phyloP scores from a whole-genome alignment of 2,888 invertebrate genomes.

The Cryptocephalus moraei region DNA sequence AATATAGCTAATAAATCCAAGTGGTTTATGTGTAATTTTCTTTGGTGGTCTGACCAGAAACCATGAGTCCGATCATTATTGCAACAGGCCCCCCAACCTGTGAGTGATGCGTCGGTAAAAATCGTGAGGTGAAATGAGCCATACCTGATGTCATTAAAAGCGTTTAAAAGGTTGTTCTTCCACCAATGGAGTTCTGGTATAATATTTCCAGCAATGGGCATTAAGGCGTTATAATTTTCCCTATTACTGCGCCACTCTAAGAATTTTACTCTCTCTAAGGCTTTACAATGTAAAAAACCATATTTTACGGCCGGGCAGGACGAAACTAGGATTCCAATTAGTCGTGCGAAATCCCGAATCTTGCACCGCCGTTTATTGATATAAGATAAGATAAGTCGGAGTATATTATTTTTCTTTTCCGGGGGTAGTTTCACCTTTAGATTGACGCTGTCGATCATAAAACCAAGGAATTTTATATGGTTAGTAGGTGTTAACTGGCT shows the following conservation, averaged over 20 bases:
- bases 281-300: slow-evolving; percentile 23
- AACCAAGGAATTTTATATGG: slow-evolving; percentile 12
- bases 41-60: slow-evolving; percentile 13
- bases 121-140: slow-evolving; percentile 8
- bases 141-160: slow-evolving; percentile 1
- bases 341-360: slow-evolving; percentile 4
- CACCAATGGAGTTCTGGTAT: slow-evolving; percentile 4
- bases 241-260: slow-evolving; percentile 5
- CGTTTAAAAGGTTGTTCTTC: background rate
- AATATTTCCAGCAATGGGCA: background rate
- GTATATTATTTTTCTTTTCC: slow-evolving; percentile 4
- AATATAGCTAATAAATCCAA: slow-evolving; percentile 8
- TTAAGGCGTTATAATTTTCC: slow-evolving; percentile 1
- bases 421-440: slow-evolving; percentile 3
- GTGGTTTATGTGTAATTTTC: slow-evolving; percentile 11
- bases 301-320: slow-evolving; percentile 24
- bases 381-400: background rate
- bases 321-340: slow-evolving; percentile 14
- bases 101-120: slow-evolving; percentile 8
- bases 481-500: slow-evolving; percentile 9
- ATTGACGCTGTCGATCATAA: slow-evolving; percentile 9
- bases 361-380: background rate
- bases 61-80: slow-evolving; percentile 8
- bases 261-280: slow-evolving; percentile 11
- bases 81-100: slow-evolving; percentile 18